Evolutionary conservation across 2,888 invertebrate genomes (phyloP), one percentile per base, ranked within the genome.

Genomic region (Meteorus cinctellus): DNA sequence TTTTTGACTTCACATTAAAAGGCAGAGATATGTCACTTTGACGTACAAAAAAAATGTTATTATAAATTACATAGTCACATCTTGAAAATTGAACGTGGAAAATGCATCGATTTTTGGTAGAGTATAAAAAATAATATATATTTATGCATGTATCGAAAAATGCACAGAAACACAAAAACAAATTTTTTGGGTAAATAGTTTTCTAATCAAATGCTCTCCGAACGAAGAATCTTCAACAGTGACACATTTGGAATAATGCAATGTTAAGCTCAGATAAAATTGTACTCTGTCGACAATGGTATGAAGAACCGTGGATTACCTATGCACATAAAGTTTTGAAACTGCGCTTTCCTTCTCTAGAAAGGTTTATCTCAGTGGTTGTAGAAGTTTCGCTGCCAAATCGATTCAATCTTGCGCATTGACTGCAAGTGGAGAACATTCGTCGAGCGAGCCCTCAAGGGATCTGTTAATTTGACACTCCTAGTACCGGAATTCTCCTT

Each of bases 401-500:
- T 29, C 62, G 62, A 41, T 63, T 45, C 29, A 71, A 45, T 71
- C 60, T 71, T 72, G 51, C 71, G 41, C 55, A 55, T 41, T 27
- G 10, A 31, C n/a, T 55, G 62, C 34, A 72, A 72, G 63, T 27
- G 10, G 63, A n/a, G 48, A 63, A 29, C 51, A 63, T 72, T 19
- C 51, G 31, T 45, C 48, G 67, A 27, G 67, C 27, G n/a, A 60
- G 10, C 19, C 19, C 67, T 66, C 36, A 27, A 72, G 60, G 5
- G 48, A 48, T 24, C 4, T 19, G 24, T 24, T n/a, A n/a, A 16
- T 48, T 66, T 62, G 16, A 59, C 55, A 68, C 62, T 60, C 78
- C 92, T 92, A 96, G 90, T 95, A 96, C 88, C 95, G 93, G 91
- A 95, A 96, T 87, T 95, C 95, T 78, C 95, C 95, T 90, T 95